phyloP scores from a whole-genome alignment of 2,888 invertebrate genomes.

The Morinoia aosen region DNA sequence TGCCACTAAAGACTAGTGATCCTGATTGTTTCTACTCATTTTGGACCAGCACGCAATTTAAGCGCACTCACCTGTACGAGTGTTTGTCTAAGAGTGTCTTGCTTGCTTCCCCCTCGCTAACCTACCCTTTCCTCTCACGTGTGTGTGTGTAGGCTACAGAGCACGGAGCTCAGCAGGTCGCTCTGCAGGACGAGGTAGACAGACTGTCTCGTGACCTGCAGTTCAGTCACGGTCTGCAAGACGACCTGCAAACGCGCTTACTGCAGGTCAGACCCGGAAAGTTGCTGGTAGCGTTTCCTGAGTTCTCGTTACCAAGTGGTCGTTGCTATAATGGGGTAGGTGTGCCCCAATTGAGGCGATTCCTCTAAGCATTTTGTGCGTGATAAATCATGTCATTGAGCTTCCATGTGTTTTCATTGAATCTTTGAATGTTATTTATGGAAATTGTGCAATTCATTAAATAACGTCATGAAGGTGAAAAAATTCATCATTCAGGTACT shows the following conservation, averaged over 20 bases:
- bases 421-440: not conserved
- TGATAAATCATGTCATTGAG: not conserved
- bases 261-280: not conserved
- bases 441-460: not conserved
- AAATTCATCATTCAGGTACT: not conserved
- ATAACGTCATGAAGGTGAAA: not conserved
- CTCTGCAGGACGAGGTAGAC: slow-evolving; percentile 63
- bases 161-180: slow-evolving; percentile 56
- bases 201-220: slow-evolving; percentile 59
- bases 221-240: slow-evolving; percentile 59
- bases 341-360: not conserved
- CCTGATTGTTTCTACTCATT: not conserved
- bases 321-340: too few species aligned
- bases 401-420: not conserved
- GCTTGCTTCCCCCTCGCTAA: not conserved
- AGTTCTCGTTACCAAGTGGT: too few species aligned
- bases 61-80: not conserved
- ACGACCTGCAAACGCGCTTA: slow-evolving; percentile 56
- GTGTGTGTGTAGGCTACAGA: slow-evolving; percentile 30
- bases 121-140: not conserved
- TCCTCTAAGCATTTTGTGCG: not conserved
- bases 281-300: not conserved
- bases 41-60: not conserved
- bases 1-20: not conserved
- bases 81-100: too few species aligned